A percentile compares a stretch with the other conserved stretches of the same genome.
Conservation (phyloP, 1,140 invertebrate genomes). For the Epicauta chinensis region DNA sequence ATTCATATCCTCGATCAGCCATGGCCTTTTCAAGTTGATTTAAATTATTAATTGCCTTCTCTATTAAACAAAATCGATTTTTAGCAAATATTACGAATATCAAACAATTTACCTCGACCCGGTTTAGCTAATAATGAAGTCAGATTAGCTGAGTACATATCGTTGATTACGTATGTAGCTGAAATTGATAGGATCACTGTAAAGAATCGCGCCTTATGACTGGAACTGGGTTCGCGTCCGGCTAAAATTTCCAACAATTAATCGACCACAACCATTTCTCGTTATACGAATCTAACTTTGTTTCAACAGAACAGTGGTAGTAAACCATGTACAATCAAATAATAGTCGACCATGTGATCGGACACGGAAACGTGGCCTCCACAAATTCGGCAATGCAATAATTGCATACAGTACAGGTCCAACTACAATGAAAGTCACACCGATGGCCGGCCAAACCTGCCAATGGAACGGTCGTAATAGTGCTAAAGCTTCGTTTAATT, state of each 20-base stretch:
- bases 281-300: conserved; percentile 52
- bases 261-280: not conserved
- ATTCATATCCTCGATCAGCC: conserved; percentile 51
- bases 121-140: conserved; percentile 62
- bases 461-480: conserved; percentile 61
- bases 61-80: conserved; percentile 42
- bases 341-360: conserved; percentile 47
- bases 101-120: conserved; percentile 41
- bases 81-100: not conserved
- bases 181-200: conserved; percentile 57
- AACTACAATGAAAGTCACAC: conserved; percentile 47
- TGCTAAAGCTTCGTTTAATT: conserved; percentile 61
- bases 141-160: conserved; percentile 66
- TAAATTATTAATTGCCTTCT: conserved; percentile 56
- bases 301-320: conserved; percentile 55
- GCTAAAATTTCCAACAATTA: conserved; percentile 37
- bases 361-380: conserved; percentile 39
- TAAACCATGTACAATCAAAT: conserved; percentile 60
- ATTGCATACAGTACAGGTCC: conserved; percentile 53
- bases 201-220: conserved; percentile 54
- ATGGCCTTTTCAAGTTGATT: conserved; percentile 56
- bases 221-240: conserved; percentile 50
- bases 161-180: conserved; percentile 63
- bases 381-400: conserved; percentile 49
- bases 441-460: conserved; percentile 56